Evolutionary conservation across 2,113 vertebrate species (phyloP).

Genomic region (Choloepus hoffmanni): DNA sequence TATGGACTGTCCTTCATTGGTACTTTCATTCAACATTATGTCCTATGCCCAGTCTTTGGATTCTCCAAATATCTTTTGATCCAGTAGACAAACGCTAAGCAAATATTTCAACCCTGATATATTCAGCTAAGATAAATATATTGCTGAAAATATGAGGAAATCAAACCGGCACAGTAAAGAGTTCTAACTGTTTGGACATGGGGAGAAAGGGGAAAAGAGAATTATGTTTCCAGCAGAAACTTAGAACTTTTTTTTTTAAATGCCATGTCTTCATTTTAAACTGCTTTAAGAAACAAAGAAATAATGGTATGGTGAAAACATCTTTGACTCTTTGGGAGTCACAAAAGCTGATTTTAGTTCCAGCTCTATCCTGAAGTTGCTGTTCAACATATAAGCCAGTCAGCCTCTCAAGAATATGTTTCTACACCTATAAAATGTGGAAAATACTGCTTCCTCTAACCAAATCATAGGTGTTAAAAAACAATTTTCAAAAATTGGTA

Average conservation of each 20-base stretch:
- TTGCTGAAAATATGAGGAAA: background rate
- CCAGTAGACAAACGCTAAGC: conserved; percentile 20
- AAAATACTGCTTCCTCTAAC: background rate
- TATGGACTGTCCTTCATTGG: background rate
- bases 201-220: background rate
- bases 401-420: background rate
- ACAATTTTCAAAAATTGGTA: conserved; percentile 6
- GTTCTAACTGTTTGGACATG: conserved; percentile 21
- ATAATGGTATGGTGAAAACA: background rate
- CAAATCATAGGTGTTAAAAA: conserved; percentile 6
- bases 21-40: background rate
- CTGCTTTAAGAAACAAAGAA: background rate
- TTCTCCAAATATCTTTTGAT: conserved; percentile 39
- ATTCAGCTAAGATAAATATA: background rate
- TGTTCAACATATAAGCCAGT: background rate
- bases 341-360: background rate
- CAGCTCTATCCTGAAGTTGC: conserved; percentile 19
- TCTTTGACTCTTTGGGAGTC: background rate
- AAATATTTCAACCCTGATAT: conserved; percentile 43
- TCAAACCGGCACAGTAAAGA: background rate
- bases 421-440: background rate
- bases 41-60: background rate
- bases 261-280: background rate
- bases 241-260: conserved; percentile 10
- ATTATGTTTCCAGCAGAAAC: conserved; percentile 32